phyloP scores from a whole-genome alignment of 53 echinoderm and acorn worm species.

The Holothuria scabra region DNA sequence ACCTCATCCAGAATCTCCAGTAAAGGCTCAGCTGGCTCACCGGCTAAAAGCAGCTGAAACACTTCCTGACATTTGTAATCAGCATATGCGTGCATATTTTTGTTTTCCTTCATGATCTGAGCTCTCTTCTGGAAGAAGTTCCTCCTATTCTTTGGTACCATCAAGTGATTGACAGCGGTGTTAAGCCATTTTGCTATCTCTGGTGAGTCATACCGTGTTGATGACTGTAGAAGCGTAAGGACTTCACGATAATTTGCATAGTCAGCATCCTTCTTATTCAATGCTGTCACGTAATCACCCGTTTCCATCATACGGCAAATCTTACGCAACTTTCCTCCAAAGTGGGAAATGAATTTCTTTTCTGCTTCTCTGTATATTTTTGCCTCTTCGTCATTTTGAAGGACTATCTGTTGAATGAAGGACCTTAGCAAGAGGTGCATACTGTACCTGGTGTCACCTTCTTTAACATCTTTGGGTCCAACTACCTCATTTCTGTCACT shows the following conservation, averaged over 20 bases:
- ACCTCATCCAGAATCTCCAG: constrained; percentile 70
- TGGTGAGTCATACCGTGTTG: constrained; percentile 38
- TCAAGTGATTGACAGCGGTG: constrained; percentile 75
- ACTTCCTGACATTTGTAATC: constrained; percentile 80
- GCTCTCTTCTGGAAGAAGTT: constrained; percentile 76
- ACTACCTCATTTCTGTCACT: constrained; percentile 64
- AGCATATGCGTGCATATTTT: constrained; percentile 71
- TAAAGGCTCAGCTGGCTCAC: constrained; percentile 64
- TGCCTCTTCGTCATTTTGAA: constrained; percentile 51
- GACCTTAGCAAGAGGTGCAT: constrained; percentile 87
- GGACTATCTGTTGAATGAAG: constrained; percentile 77
- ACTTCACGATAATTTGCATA: constrained; percentile 49
- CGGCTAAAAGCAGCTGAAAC: constrained; percentile 68
- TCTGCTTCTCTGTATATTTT: constrained; percentile 66
- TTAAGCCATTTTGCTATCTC: constrained; percentile 65
- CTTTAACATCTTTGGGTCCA: constrained; percentile 51
- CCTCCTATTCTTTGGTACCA: constrained; percentile 70
- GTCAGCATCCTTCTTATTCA: constrained; percentile 54
- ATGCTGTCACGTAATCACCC: constrained; percentile 30
- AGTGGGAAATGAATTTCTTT: constrained; percentile 72
- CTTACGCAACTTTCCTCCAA: constrained; percentile 32
- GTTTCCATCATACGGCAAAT: constrained; percentile 40
- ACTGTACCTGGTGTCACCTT: constrained; percentile 63
- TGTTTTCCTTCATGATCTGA: constrained; percentile 57
- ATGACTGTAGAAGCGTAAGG: constrained; percentile 31